Evolutionary conservation across 1,140 invertebrate species (phyloP).

Genomic region (Drosophila navojoa): DNA sequence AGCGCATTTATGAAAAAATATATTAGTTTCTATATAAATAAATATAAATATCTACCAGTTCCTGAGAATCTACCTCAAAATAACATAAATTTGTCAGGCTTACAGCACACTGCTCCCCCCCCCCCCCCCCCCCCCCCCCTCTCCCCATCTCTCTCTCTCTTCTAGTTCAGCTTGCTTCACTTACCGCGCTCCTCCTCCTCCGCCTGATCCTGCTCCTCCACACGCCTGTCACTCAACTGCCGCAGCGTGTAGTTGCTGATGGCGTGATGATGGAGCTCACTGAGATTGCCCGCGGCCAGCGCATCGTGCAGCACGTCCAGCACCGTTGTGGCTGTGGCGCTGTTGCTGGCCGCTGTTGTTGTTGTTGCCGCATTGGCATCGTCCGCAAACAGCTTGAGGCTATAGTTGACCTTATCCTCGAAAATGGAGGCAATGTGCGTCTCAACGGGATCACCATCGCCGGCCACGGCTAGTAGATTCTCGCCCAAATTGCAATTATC

Average conservation of each 20-base stretch:
- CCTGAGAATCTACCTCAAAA: too few species aligned
- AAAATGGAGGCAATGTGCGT: conserved; percentile 78
- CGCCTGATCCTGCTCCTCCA: conserved; percentile 53
- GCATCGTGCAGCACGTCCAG: conserved; percentile 61
- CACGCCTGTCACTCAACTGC: conserved; percentile 33
- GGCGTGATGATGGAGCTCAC: conserved; percentile 38
- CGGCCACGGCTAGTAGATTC: conserved; percentile 51
- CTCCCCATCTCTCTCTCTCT: too few species aligned
- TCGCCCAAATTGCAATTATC: conserved; percentile 79
- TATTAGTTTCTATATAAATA: too few species aligned
- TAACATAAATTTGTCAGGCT: too few species aligned
- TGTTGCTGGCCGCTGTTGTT: conserved; percentile 25
- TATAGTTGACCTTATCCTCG: conserved; percentile 82
- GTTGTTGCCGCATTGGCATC: conserved; percentile 29
- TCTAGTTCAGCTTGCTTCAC: neutral
- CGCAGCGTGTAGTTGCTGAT: conserved; percentile 52
- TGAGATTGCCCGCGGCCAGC: conserved; percentile 58
- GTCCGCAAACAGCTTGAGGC: conserved; percentile 73
- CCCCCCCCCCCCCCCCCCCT: too few species aligned
- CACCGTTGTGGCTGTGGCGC: conserved; percentile 55
- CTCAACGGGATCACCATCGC: conserved; percentile 62
- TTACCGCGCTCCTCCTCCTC: conserved; percentile 73
- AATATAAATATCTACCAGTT: too few species aligned
- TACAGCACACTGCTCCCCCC: too few species aligned
- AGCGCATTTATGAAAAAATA: too few species aligned